Evolutionary conservation across 2,888 invertebrate genomes (phyloP).

Genomic region (Harmothoe impar): DNA sequence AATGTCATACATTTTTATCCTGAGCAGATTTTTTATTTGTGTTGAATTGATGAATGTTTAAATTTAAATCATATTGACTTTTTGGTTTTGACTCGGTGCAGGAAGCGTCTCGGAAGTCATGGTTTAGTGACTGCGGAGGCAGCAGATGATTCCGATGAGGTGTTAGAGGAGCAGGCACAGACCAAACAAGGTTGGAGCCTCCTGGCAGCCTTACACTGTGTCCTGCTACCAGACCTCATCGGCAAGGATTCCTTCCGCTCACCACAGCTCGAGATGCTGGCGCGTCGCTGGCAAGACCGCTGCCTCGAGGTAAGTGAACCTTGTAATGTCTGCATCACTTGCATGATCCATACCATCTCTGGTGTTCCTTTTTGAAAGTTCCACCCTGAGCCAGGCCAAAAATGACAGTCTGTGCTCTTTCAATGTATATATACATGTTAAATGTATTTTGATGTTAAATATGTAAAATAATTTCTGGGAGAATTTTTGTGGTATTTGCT

Average conservation of each 20-base stretch:
- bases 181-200: slow-evolving; percentile 99
- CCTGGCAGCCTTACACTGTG: slow-evolving; percentile 97
- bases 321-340: background rate
- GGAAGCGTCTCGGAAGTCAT: slow-evolving; percentile 44
- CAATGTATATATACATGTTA: too few relatives aligned
- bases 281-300: slow-evolving; percentile 98
- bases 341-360: too few relatives aligned
- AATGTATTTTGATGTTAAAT: too few relatives aligned
- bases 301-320: slow-evolving; percentile 91
- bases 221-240: slow-evolving; percentile 96
- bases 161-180: slow-evolving; percentile 88
- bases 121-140: slow-evolving; percentile 11
- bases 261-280: slow-evolving; percentile 98
- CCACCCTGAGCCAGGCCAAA: background rate
- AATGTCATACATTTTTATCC: too few relatives aligned
- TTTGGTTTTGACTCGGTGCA: background rate
- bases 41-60: too few relatives aligned
- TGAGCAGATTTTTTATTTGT: too few relatives aligned
- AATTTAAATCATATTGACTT: too few relatives aligned
- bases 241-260: slow-evolving; percentile 90
- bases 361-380: too few relatives aligned
- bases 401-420: too few relatives aligned
- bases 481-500: too few relatives aligned
- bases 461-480: too few relatives aligned
- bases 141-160: background rate